Percentiles rank a stretch among this genome's conserved stretches.
Conservation (phyloP, 2,113 vertebrate species). For the Antigone vipio region DNA sequence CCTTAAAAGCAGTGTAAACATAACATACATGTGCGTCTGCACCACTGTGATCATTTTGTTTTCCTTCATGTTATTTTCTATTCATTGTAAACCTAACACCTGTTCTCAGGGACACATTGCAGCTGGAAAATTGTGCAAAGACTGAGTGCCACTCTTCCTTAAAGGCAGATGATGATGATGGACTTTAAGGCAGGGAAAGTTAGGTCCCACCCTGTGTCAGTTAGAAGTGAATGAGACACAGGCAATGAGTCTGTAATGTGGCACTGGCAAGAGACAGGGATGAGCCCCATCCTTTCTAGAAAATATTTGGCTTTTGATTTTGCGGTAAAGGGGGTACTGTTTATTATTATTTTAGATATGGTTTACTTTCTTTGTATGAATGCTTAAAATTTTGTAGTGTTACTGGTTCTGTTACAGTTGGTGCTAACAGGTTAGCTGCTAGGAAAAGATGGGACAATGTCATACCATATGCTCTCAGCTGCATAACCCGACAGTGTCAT, state of each 20-base stretch:
- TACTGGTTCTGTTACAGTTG: background rate
- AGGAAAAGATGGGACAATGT: background rate
- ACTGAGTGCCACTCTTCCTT: background rate
- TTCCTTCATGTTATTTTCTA: background rate
- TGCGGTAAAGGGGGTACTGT: background rate
- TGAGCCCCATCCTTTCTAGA: background rate
- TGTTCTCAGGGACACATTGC: background rate
- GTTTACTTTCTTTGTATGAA: background rate
- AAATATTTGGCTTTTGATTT: background rate
- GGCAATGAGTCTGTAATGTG: background rate
- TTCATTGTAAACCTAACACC: background rate
- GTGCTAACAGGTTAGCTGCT: background rate
- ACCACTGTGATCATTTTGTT: background rate
- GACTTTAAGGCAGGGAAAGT: background rate
- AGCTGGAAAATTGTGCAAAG: background rate
- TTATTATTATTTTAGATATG: background rate
- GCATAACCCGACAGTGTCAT: background rate
- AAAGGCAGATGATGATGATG: background rate
- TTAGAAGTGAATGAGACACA: background rate
- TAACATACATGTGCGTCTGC: background rate
- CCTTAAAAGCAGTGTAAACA: background rate
- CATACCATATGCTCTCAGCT: background rate
- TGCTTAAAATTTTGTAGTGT: background rate
- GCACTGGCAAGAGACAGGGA: background rate
- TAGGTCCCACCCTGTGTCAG: background rate